These are phyloP conservation scores for Aplocera efformata DNA, from an alignment of 2,888 invertebrate genomes.

Conservation along the genomic window DNA sequence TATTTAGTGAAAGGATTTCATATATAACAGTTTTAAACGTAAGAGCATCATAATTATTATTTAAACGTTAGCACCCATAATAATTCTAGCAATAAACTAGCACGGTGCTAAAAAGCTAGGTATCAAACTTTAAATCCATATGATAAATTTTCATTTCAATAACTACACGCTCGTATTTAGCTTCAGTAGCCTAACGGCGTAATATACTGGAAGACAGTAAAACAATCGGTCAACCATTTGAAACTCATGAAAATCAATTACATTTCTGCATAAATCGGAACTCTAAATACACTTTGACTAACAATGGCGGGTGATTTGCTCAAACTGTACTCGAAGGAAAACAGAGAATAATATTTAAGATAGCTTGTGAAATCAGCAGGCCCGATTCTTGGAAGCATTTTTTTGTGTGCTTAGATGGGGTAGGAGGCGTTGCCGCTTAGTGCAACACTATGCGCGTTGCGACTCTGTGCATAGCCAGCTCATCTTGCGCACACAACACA, in stretches of 20 bases:
- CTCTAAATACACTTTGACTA: conserved; percentile 31
- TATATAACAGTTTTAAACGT: conserved; percentile 27
- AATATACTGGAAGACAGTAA: conserved; percentile 70
- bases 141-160: conserved; percentile 27
- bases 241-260: conserved; percentile 21
- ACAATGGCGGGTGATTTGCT: conserved; percentile 7
- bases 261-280: conserved; percentile 16
- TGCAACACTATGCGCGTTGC: conserved; percentile 9
- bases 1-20: conserved; percentile 27
- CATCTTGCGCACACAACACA: conserved; percentile 22
- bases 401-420: conserved; percentile 18
- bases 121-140: conserved; percentile 33
- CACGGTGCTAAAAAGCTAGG: conserved; percentile 41
- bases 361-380: conserved; percentile 17
- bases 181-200: conserved; percentile 56
- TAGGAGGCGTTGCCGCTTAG: conserved; percentile 44
- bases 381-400: conserved; percentile 29
- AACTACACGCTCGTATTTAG: conserved; percentile 37
- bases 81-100: conserved; percentile 61
- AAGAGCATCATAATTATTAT: conserved; percentile 27
- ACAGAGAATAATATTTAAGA: no score
- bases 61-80: conserved; percentile 63
- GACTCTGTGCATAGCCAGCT: conserved; percentile 23
- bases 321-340: no score
- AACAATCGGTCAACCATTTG: conserved; percentile 42